phyloP scores from a whole-genome alignment of 1,140 invertebrate genomes.

The Panonychus citri region DNA sequence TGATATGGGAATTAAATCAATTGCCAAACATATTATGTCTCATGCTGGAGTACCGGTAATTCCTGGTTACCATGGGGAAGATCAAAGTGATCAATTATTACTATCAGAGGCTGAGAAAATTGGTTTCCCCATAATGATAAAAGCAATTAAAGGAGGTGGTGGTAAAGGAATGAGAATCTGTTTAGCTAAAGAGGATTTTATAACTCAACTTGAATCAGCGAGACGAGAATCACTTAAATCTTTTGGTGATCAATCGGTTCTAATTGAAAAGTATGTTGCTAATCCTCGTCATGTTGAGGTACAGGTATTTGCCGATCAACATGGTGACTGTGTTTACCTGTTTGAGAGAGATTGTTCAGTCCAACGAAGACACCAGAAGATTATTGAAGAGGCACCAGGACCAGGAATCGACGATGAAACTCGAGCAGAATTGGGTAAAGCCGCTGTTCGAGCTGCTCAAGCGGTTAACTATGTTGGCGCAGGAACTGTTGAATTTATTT shows the following conservation, averaged over 20 bases:
- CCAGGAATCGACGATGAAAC: constrained; percentile 54
- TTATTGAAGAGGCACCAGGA: constrained; percentile 96
- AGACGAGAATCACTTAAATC: constrained; percentile 76
- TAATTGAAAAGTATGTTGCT: constrained; percentile 52
- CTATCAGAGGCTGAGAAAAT: constrained; percentile 53
- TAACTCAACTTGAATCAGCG: constrained; percentile 70
- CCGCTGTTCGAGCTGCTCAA: constrained; percentile 67
- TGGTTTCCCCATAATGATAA: constrained; percentile 94
- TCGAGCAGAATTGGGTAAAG: constrained; percentile 50
- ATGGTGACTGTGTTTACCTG: constrained; percentile 41
- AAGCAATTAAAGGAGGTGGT: constrained; percentile 85
- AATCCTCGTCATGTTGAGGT: constrained; percentile 24
- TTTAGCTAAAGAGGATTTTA: constrained; percentile 49
- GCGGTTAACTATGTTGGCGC: constrained; percentile 87
- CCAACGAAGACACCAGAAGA: constrained; percentile 94
- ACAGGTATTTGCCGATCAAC: constrained; percentile 34
- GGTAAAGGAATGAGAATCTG: constrained; percentile 95
- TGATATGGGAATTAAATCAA: constrained; percentile 98
- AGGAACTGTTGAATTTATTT: constrained; percentile 79
- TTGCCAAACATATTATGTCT: constrained; percentile 80
- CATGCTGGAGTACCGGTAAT: constrained; percentile 77
- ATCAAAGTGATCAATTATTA: constrained; percentile 47
- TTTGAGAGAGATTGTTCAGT: constrained; percentile 93
- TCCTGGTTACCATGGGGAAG: constrained; percentile 77
- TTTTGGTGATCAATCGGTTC: constrained; percentile 75